Conservation (phyloP, 2,113 vertebrate genomes). For the Etheostoma cragini region DNA sequence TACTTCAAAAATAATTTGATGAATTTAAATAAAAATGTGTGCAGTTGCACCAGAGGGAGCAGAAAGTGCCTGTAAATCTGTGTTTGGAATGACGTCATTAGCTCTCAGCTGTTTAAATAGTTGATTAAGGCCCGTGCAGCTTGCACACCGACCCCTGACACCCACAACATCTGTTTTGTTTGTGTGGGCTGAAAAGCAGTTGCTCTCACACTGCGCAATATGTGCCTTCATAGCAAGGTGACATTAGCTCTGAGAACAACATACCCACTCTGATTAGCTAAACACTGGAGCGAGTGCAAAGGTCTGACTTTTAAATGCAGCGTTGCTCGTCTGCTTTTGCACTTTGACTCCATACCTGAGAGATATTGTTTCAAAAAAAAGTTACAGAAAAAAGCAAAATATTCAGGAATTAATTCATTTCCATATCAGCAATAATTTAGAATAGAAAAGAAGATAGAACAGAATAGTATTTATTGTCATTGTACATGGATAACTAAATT, state of each 20-base stretch:
- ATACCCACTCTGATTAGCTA: conserved; percentile 40
- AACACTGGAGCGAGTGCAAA: conserved; percentile 29
- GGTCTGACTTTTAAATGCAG: conserved; percentile 15
- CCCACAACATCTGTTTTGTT: conserved; percentile 75
- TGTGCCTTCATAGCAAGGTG: conserved; percentile 68
- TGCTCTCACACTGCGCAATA: conserved; percentile 61
- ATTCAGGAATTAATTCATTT: not conserved
- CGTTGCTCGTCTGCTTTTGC: conserved; percentile 24
- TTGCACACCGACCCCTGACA: conserved; percentile 62
- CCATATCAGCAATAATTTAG: too few species aligned
- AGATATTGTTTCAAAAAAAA: rapidly evolving
- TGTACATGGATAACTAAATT: too few species aligned
- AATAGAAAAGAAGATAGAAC: too few species aligned
- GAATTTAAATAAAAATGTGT: conserved; percentile 37
- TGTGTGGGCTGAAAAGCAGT: conserved; percentile 65
- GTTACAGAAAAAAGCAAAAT: not conserved
- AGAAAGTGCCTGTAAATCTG: conserved; percentile 54
- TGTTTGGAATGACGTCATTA: conserved; percentile 56
- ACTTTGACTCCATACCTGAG: not conserved
- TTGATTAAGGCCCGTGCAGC: conserved; percentile 69
- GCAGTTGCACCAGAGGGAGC: conserved; percentile 40
- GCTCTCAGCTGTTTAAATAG: conserved; percentile 65
- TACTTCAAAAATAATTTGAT: not conserved
- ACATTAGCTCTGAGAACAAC: conserved; percentile 63
- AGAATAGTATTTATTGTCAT: too few species aligned